These are phyloP conservation scores for Parapsyche elsis DNA, from an alignment of 1,140 invertebrate species.

Conservation along the genomic window DNA sequence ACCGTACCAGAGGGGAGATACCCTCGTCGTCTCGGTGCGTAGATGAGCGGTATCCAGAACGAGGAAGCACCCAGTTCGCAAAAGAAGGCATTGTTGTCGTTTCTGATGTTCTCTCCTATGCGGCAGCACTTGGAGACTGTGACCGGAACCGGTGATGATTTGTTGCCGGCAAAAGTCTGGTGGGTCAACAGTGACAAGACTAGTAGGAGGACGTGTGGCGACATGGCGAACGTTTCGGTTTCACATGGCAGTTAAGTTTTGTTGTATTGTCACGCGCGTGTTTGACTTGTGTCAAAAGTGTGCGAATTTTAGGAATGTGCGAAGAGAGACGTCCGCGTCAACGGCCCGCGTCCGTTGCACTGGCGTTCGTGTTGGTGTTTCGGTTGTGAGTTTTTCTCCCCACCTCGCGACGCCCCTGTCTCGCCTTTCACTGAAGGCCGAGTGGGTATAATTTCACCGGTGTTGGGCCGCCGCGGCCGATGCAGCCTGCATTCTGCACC, in stretches of 20 bases:
- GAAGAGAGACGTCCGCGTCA: background rate
- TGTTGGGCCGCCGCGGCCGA: background rate
- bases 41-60: conserved; percentile 67
- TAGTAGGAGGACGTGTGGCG: background rate
- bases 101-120: conserved; percentile 60
- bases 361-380: background rate
- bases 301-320: background rate
- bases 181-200: conserved; percentile 18
- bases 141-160: conserved; percentile 58
- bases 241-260: background rate
- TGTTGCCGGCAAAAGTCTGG: conserved; percentile 54
- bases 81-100: conserved; percentile 39
- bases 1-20: conserved; percentile 59
- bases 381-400: background rate
- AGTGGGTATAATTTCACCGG: background rate
- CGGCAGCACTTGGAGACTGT: conserved; percentile 69
- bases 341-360: background rate
- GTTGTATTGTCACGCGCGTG: background rate
- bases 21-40: conserved; percentile 60
- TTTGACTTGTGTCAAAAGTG: background rate
- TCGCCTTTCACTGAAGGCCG: conserved; percentile 22
- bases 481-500: background rate
- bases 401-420: background rate
- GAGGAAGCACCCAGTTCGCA: conserved; percentile 55
- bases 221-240: conserved; percentile 10